Percentiles rank a stretch among this genome's conserved stretches.
Evolutionary conservation across 2,888 invertebrate genomes (phyloP).

Genomic region (Drosophila mimetica): DNA sequence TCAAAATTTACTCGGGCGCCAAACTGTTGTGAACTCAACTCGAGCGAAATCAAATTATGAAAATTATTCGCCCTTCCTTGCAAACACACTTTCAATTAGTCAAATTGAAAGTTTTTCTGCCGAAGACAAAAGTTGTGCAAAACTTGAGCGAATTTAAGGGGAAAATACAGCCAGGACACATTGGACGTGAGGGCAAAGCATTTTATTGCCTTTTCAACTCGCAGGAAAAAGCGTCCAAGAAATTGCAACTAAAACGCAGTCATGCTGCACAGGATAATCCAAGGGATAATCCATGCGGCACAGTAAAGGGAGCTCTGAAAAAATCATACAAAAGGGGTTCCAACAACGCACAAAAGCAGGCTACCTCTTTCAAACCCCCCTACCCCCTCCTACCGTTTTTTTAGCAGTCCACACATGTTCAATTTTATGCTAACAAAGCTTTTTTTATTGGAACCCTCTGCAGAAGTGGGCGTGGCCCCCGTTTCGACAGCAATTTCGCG

Average conservation of each 20-base stretch:
- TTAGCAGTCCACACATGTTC: conserved; percentile 57
- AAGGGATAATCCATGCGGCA: conserved; percentile 61
- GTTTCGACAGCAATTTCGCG: conserved; percentile 57
- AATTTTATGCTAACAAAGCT: conserved; percentile 72
- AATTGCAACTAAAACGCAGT: conserved; percentile 72
- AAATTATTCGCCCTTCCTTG: conserved; percentile 55
- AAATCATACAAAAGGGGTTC: conserved; percentile 40
- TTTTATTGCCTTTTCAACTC: conserved; percentile 47
- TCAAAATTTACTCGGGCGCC: conserved; percentile 37
- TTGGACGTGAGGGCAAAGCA: conserved; percentile 22
- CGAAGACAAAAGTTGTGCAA: conserved; percentile 34
- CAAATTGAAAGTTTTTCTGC: conserved; percentile 58
- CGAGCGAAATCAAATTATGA: conserved; percentile 67
- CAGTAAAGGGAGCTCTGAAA: conserved; percentile 18
- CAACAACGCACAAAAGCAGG: conserved; percentile 25
- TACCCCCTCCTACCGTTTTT: conserved; percentile 1
- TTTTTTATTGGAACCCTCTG: conserved; percentile 49
- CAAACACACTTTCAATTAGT: conserved; percentile 70
- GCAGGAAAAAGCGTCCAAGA: conserved; percentile 38
- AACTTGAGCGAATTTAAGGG: conserved; percentile 32
- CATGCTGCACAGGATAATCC: conserved; percentile 77
- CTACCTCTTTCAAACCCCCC: background rate
- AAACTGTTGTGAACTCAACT: conserved; percentile 48
- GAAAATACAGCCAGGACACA: conserved; percentile 49
- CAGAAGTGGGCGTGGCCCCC: conserved; percentile 1